Conservation (phyloP, 2,888 invertebrate genomes). For the Metalampra italica region DNA sequence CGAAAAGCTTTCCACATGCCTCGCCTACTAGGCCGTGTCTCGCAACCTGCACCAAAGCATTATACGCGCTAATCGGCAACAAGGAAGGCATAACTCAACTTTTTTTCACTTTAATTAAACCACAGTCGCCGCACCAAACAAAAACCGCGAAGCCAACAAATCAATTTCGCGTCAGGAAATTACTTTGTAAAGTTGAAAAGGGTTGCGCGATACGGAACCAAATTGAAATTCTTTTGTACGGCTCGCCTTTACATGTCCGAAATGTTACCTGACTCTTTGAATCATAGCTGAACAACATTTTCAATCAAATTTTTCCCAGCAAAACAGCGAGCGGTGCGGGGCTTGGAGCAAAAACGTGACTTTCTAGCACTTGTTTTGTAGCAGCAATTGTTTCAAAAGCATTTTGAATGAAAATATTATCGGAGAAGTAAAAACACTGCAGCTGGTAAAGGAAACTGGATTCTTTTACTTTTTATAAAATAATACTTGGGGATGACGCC, state of each 20-base stretch:
- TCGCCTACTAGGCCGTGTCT: too few species aligned
- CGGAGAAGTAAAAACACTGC: conserved; percentile 12
- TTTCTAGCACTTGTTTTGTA: too few species aligned
- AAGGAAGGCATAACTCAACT: conserved; percentile 3
- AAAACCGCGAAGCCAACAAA: conserved; percentile 68
- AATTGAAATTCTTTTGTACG: conserved; percentile 76
- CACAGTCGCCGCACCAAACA: conserved; percentile 59
- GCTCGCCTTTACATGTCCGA: conserved; percentile 65
- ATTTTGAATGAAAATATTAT: conserved; percentile 11
- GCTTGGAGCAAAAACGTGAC: too few species aligned
- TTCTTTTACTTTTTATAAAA: too few species aligned
- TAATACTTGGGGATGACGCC: too few species aligned
- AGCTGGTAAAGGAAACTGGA: background rate
- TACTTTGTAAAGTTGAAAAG: conserved; percentile 73
- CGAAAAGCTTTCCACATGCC: too few species aligned
- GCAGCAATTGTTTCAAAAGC: conserved; percentile 8
- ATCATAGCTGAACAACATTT: conserved; percentile 50
- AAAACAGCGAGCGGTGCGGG: too few species aligned
- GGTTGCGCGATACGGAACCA: conserved; percentile 67
- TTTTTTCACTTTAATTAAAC: conserved; percentile 61
- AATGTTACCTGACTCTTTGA: conserved; percentile 62
- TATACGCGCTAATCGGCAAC: background rate
- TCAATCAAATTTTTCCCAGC: conserved; percentile 38
- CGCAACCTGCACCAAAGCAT: too few species aligned
- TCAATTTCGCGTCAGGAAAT: conserved; percentile 74